phyloP scores from a whole-genome alignment of 1,140 invertebrate species.

The Phenacoccus solenopsis region DNA sequence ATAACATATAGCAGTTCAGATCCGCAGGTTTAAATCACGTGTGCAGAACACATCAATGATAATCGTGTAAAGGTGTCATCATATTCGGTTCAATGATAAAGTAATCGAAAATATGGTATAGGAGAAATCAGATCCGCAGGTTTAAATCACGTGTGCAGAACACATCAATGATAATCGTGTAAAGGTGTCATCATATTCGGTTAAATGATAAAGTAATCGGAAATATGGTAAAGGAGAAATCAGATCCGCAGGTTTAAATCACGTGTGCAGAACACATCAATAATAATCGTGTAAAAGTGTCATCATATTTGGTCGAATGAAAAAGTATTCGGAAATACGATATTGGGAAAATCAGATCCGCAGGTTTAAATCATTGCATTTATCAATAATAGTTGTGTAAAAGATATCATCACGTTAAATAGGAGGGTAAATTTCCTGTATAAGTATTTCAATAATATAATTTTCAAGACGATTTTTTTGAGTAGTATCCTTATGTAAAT shows the following conservation, averaged over 20 bases:
- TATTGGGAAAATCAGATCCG: slow-evolving; percentile 4
- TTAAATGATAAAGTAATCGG: background rate
- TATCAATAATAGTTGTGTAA: slow-evolving; percentile 4
- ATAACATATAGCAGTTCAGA: slow-evolving; percentile 4
- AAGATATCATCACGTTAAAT: slow-evolving; percentile 5
- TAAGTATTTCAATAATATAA: no score
- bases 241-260: slow-evolving; percentile 16
- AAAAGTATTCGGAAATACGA: background rate
- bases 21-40: slow-evolving; percentile 21
- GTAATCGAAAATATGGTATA: background rate
- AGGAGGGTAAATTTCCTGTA: no score
- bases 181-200: slow-evolving; percentile 19
- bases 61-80: slow-evolving; percentile 19
- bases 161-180: background rate
- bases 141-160: slow-evolving; percentile 12
- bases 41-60: background rate
- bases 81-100: background rate
- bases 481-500: no score
- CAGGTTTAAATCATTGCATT: background rate
- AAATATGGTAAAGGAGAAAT: background rate
- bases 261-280: background rate
- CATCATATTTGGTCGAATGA: background rate
- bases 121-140: slow-evolving; percentile 21
- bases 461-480: no score
- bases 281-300: background rate